Evolutionary conservation across 64 coral and sea anemone genomes (phyloP), one percentile per base, ranked within the genome.

Genomic region (Pocillopora damicornis): DNA sequence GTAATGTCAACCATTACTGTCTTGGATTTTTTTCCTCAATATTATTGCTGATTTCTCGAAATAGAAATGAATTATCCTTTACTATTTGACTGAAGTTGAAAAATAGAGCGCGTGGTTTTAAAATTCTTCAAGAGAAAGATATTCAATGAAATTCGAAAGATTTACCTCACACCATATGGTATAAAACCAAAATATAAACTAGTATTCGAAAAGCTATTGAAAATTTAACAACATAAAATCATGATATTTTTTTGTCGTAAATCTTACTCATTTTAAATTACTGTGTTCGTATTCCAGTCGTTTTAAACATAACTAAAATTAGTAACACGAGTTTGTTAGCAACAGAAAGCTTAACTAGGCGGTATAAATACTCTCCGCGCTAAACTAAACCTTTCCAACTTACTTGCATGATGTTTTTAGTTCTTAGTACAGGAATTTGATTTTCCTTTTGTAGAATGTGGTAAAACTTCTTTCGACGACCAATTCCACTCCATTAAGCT

Each of bases 361-460:
- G 12, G 25, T 1, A 60, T 15, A 66, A 30, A 36, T 18, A 20
- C 13, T 22, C 25, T 71, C 5, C 2, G 37, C 51, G 26, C 42
- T 1, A 63, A 83, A 18, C 51, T 22, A 26, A 85, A 25, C 15
- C 64, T 71, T 85, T 58, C 25, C 22, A 18, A 85, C 81, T 85
- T 85, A 85, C 81, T 73, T 85, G 81, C 36, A 72, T 85, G 15
- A 66, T 82, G 81, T 72, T 72, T 69, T 66, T 63, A 83, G 51
- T 83, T 83, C 61, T 16, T 15, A 13, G 36, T 72, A 73, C 64
- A 73, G 42, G 37, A 73, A 72, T 85, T 17, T 18, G 62, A 20
- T 45, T 38, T 85, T 72, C 42, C 64, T n/a, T 71, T 56, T 5
- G 22, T 58, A 72, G 71, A 85, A 71, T 85, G 37, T 37, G 18